Evolutionary conservation across 2,888 invertebrate species (phyloP).

Genomic region (Meiosimyza decipiens): DNA sequence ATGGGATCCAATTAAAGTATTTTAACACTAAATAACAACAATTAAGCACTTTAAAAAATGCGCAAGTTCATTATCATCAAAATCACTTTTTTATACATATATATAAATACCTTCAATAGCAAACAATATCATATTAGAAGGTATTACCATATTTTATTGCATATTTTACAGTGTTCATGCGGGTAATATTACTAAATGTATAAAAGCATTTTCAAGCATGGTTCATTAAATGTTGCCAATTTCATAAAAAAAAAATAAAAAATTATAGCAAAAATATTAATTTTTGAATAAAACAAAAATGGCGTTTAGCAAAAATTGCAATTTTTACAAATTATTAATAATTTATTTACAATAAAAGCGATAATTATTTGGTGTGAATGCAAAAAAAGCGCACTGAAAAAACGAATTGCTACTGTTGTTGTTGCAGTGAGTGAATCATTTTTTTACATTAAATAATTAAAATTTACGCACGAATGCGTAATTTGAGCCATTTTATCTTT

Average conservation of each 20-base stretch:
- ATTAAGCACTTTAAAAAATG: background rate
- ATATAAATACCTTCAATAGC: background rate
- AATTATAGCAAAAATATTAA: background rate
- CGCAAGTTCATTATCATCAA: too few species aligned
- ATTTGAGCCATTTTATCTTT: background rate
- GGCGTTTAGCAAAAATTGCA: background rate
- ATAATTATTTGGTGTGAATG: slow-evolving; percentile 12
- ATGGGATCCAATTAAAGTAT: too few species aligned
- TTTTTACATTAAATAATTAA: background rate
- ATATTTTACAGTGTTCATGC: background rate
- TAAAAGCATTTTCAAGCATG: slow-evolving; percentile 4
- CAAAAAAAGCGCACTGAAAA: background rate
- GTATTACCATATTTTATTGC: slow-evolving; percentile 11
- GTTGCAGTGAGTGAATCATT: too few species aligned
- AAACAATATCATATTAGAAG: background rate
- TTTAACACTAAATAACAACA: background rate
- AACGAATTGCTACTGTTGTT: too few species aligned
- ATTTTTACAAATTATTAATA: slow-evolving; percentile 10
- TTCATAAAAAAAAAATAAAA: background rate
- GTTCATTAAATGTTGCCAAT: slow-evolving; percentile 29
- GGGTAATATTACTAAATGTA: background rate
- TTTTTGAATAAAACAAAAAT: background rate
- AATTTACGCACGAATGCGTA: background rate
- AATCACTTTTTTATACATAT: background rate
- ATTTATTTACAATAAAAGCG: slow-evolving; percentile 7